A percentile compares a stretch with the other conserved stretches of the same genome.
phyloP scores from a whole-genome alignment of 2,797 vertebrate species.

The Micromesistius poutassou region DNA sequence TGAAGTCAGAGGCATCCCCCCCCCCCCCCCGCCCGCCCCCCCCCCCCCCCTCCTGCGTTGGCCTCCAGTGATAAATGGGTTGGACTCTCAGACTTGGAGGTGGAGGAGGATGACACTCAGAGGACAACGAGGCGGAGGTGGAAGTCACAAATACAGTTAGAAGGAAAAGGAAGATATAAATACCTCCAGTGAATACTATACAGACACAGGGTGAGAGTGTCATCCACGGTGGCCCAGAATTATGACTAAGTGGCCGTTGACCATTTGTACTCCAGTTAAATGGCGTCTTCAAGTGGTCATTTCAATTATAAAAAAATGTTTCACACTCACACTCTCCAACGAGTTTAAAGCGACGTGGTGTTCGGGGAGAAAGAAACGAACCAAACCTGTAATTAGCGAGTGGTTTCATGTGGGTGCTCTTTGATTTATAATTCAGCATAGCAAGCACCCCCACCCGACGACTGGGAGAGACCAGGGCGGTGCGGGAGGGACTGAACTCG shows the following conservation, averaged over 20 bases:
- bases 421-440: conserved; percentile 79
- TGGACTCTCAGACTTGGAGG: conserved; percentile 48
- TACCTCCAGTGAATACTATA: conserved; percentile 49
- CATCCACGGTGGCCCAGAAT: background rate
- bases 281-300: conserved; percentile 52
- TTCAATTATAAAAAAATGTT: conserved; percentile 37
- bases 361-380: conserved; percentile 31
- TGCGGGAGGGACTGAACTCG: conserved; percentile 15
- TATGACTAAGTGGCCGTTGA: conserved; percentile 38
- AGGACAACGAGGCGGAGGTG: conserved; percentile 67
- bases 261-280: conserved; percentile 41
- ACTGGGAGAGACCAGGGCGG: conserved; percentile 51
- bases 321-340: conserved; percentile 53
- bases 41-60: conserved; percentile 32
- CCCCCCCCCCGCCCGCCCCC: too few species aligned
- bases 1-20: conserved; percentile 48
- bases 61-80: conserved; percentile 72
- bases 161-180: conserved; percentile 65
- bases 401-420: conserved; percentile 68
- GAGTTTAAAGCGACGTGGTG: conserved; percentile 63
- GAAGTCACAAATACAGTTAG: conserved; percentile 70
- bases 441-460: conserved; percentile 53
- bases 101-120: conserved; percentile 70
- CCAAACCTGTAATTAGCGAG: conserved; percentile 70
- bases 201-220: background rate